Percentiles rank a stretch among this genome's conserved stretches.
Conservation (phyloP, 2,113 vertebrate species). For the Cavia porcellus region DNA sequence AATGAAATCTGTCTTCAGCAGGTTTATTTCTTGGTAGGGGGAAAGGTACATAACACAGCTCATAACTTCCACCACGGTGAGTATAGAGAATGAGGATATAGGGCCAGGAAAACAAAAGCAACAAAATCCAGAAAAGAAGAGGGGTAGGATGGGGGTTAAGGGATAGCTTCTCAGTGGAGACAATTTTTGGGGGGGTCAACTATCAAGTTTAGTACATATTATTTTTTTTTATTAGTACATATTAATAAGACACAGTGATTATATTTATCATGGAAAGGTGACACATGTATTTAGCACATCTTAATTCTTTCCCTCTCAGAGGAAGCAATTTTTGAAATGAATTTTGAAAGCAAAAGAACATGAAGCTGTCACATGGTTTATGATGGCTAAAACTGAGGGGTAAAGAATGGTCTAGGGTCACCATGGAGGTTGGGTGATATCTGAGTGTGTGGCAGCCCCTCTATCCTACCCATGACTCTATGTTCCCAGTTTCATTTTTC, state of each 20-base stretch:
- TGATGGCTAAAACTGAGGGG: neutral
- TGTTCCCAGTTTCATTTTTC: neutral
- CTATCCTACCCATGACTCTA: neutral
- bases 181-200: neutral
- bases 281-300: neutral
- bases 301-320: neutral
- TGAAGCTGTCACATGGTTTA: neutral
- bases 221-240: neutral
- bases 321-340: neutral
- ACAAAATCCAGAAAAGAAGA: neutral
- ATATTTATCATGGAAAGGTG: neutral
- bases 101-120: neutral
- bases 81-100: neutral
- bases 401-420: neutral
- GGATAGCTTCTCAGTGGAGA: neutral
- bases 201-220: neutral
- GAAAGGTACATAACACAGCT: neutral
- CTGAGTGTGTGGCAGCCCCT: neutral
- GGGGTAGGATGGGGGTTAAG: neutral
- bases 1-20: neutral
- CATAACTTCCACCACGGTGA: neutral
- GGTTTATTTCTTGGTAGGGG: neutral
- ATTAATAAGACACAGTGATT: neutral
- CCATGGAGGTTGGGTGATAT: neutral
- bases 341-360: neutral